Evolutionary conservation across 1,140 invertebrate species (phyloP), one percentile per base, ranked within the genome.

Genomic region (Bombus superbus): DNA sequence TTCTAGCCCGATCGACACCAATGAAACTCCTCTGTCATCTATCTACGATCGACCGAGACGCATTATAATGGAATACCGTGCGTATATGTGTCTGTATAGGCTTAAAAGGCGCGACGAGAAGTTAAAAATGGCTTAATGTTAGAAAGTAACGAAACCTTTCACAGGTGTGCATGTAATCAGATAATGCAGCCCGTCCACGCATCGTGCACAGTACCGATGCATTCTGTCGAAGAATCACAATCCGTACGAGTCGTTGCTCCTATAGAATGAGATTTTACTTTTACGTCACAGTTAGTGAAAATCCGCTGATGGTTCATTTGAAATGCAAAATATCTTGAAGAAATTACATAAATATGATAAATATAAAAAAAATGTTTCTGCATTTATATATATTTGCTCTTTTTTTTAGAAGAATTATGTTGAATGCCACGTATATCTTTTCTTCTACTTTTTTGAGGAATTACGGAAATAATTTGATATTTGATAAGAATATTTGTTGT

Each of bases 1-100:
- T 94, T 93, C 92, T 91, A 93, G 76, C 79, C 76, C 90, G 86
- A 91, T 75, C 81, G 88, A 42, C 59, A 44, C 22, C 35, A 28
- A 42, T 28, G 62, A 53, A 69, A 83, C 47, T 10, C 13, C 62
- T 40, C 5, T 38, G 3, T 71, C 25, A 25, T 38, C 15, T 35
- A 74, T 72, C n/a, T 38, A 62, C 57, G 15, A 74, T n/a, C 28
- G n/a, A 62, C 47, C 71, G 25, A 57, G 13, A 44, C 44, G 25
- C 35, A 64, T 89, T 82, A 83, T 73, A 72, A 66, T 86, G 38
- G 18, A 62, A 38, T 86, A 82, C 62, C 22, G 22, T 40, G 53
- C 40, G 22, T 35, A 10, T 18, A 6, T 25, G 15, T 81, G 25
- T 64, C 28, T 53, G n/a, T 71, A 64, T 47, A 15, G 13, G 5